phyloP scores from a whole-genome alignment of 2,797 vertebrate genomes.

The Bryconaethiops microstoma region DNA sequence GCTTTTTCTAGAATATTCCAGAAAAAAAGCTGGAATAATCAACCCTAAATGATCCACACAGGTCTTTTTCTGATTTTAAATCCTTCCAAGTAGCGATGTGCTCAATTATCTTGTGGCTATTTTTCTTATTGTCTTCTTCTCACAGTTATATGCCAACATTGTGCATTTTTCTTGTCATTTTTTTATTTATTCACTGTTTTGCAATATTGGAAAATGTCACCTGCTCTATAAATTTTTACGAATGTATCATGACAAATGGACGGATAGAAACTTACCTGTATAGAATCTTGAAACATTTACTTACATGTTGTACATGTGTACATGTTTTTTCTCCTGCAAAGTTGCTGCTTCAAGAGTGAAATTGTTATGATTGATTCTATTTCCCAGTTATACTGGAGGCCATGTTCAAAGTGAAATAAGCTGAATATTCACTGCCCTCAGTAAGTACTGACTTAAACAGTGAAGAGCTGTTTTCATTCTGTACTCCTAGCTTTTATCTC shows the following conservation, averaged over 20 bases:
- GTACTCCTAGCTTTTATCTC: background rate
- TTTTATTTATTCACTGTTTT: too few relatives aligned
- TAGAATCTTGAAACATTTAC: too few relatives aligned
- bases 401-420: background rate
- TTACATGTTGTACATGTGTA: too few relatives aligned
- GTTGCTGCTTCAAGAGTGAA: too few relatives aligned
- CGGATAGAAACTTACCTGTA: too few relatives aligned
- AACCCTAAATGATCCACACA: background rate
- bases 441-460: background rate
- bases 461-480: background rate
- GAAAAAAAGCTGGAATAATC: background rate
- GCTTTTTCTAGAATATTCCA: background rate
- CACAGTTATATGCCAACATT: background rate
- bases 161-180: background rate
- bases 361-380: too few relatives aligned
- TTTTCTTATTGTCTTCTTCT: background rate
- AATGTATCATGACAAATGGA: background rate
- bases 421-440: background rate
- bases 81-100: background rate
- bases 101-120: background rate
- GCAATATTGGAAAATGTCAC: background rate
- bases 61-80: background rate
- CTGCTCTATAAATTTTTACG: background rate
- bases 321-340: too few relatives aligned
- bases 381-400: background rate